Base-by-base conservation (phyloP, 2,888 invertebrate species). In the Odontomyia ornata region DNA sequence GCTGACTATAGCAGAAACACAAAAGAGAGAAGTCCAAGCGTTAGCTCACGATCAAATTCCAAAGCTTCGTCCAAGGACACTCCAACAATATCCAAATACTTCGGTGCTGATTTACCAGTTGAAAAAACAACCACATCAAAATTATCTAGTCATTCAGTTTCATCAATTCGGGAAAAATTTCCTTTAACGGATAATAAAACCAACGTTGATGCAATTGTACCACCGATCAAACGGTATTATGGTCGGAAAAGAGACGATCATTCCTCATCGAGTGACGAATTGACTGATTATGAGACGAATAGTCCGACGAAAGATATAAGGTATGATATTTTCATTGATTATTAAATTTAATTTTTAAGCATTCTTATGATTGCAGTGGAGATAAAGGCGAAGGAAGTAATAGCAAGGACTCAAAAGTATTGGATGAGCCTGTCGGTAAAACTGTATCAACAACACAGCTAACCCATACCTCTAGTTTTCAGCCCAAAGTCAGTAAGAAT, bases 401-500 rank as follows among this genome's bases (percentile, higher is more conserved):
- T 52, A n/a, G n/a, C 52, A 25, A 25, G 64, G 28, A 64, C 28
- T 64, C 30, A 1, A n/a, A 25, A 64, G 5, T 28, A 25, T 7
- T 15, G 28, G 27, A 57, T 21, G 57, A 43, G 23, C 69, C 52
- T 27, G 86, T 88, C 87, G 89, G 88, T 80, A 80, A 80, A 80
- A 36, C 69, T 69, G 60, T 76, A 64, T 27, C 78, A 30, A 57
- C 78, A 75, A 47, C 77, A 88, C 80, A 81, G 81, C 80, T 82
- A 83, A 81, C 82, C 81, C 81, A 82, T 80, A 82, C 82, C 83
- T 82, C 81, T 83, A 84, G 85, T 85, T 88, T 91, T 91, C 91
- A 93, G 91, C 92, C 92, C 96, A 97, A 97, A 97, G 97, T 97
- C 97, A 97, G 97, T 97, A 97, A 97, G 97, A 96, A 96, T 93